Evolutionary conservation across 1,140 invertebrate species (phyloP), one percentile per base, ranked within the genome.

Genomic region (Matsumurasca onukii): DNA sequence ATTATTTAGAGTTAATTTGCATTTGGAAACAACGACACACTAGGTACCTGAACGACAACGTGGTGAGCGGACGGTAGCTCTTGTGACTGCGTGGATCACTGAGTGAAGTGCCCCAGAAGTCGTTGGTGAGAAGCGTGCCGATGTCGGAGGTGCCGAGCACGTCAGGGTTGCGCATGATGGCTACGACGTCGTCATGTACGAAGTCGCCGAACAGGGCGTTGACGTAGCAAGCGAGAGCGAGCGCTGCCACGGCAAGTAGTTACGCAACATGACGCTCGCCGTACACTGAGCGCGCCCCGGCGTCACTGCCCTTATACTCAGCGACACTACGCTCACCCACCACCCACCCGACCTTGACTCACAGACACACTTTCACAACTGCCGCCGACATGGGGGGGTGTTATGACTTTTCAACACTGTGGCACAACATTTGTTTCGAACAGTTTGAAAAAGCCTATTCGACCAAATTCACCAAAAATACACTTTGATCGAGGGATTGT

Each of bases 51-150:
- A 93, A 94, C 52, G 90, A 90, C 61, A 94, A 81, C 34, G 90
- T 89, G 2, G 92, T 94, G 39, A 94, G 80, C 17, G 92, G 92
- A 69, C 92, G 82, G 77, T 93, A 94, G 25, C 90, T 92, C 80
- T 94, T 93, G 79, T 94, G 92, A 75, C 91, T 93, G 74, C 82
- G 84, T 29, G 88, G 81, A 78, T 94, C 91, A 15, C 86, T 83
- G 91, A 97, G 94, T 3, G 92, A 90, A 29, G 91, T 94, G 13
- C 93, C 93, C 94, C 93, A 97, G 76, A 95, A 97, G 78, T 97
- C 94, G 80, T 96, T 92, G 70, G 84, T 82, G 72, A 94, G 88
- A 24, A 95, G 80, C 65, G 86, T 84, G 39, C 77, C 76, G 62
- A 92, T 75, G 0, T 88, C 81, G 39, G 85, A 88, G 34, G 83